Percentiles rank a stretch among this genome's conserved stretches.
These are phyloP conservation scores for Mythimna pallens DNA, from an alignment of 2,888 invertebrate species.

Conservation along the genomic window DNA sequence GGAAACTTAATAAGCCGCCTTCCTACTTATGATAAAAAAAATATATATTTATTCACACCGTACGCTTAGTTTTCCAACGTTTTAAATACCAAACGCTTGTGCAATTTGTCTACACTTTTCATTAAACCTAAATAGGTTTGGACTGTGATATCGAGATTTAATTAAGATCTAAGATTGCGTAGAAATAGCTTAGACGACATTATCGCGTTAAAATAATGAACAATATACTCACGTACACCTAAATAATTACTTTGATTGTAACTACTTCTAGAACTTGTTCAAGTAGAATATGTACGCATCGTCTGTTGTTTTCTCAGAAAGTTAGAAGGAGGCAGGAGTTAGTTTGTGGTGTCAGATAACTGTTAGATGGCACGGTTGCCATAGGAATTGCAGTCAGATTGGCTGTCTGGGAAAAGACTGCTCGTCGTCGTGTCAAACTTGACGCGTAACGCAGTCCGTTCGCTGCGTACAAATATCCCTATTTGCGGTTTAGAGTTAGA, in stretches of 20 bases:
- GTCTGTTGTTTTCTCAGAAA: slow-evolving; percentile 57
- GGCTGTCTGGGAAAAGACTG: slow-evolving; percentile 72
- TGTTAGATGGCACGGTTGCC: slow-evolving; percentile 63
- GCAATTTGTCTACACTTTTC: slow-evolving; percentile 50
- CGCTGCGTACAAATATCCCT: slow-evolving; percentile 72
- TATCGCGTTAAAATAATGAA: slow-evolving; percentile 69
- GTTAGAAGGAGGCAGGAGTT: slow-evolving; percentile 37
- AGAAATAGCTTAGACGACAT: slow-evolving; percentile 67
- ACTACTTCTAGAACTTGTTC: slow-evolving; percentile 51
- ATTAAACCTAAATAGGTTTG: slow-evolving; percentile 62
- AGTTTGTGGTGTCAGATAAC: slow-evolving; percentile 65
- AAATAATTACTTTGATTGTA: slow-evolving; percentile 62
- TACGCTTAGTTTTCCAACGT: slow-evolving; percentile 25
- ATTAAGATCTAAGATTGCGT: slow-evolving; percentile 66
- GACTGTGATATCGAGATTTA: slow-evolving; percentile 66
- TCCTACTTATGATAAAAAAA: neutral
- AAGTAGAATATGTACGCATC: slow-evolving; percentile 52
- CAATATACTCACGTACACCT: slow-evolving; percentile 61
- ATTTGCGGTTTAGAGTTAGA: slow-evolving; percentile 73
- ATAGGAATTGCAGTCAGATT: slow-evolving; percentile 71
- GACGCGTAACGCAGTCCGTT: slow-evolving; percentile 30
- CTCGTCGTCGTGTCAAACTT: slow-evolving; percentile 23
- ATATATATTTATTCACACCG: slow-evolving; percentile 13
- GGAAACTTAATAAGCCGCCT: slow-evolving; percentile 26
- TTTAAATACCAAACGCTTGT: slow-evolving; percentile 24